Percentiles rank a stretch among this genome's conserved stretches.
Evolutionary conservation across 2,113 vertebrate species (phyloP).

Genomic region (Herpailurus yagouaroundi): DNA sequence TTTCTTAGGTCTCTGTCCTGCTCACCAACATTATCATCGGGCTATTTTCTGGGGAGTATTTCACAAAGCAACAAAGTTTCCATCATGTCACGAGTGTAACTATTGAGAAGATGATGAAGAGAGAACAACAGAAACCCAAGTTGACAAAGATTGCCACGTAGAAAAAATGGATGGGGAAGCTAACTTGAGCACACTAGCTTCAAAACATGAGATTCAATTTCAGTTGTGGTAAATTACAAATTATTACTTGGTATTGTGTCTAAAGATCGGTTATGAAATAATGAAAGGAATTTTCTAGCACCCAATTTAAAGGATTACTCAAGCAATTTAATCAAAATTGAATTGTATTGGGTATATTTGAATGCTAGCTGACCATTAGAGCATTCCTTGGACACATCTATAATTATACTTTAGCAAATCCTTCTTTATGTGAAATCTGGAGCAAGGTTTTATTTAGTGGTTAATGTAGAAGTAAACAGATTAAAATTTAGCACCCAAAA

Average conservation of each 20-base stretch:
- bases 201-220: background rate
- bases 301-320: background rate
- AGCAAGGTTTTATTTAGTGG: background rate
- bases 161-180: background rate
- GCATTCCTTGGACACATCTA: background rate
- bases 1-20: background rate
- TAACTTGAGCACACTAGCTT: background rate
- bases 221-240: background rate
- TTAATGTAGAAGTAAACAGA: background rate
- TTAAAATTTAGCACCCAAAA: background rate
- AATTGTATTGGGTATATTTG: background rate
- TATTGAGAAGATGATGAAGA: background rate
- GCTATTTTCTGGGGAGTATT: slow-evolving; percentile 34
- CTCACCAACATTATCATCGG: background rate
- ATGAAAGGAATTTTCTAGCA: slow-evolving; percentile 4
- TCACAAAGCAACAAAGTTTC: slow-evolving; percentile 32
- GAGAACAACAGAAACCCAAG: background rate
- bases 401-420: slow-evolving; percentile 4
- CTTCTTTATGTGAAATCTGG: background rate
- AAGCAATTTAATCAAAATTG: background rate
- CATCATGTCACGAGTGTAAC: background rate
- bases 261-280: background rate
- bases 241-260: background rate
- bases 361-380: background rate
- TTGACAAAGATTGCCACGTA: background rate